Evolutionary conservation across 2,888 invertebrate genomes (phyloP).

Genomic region (Latrodectus hesperus): DNA sequence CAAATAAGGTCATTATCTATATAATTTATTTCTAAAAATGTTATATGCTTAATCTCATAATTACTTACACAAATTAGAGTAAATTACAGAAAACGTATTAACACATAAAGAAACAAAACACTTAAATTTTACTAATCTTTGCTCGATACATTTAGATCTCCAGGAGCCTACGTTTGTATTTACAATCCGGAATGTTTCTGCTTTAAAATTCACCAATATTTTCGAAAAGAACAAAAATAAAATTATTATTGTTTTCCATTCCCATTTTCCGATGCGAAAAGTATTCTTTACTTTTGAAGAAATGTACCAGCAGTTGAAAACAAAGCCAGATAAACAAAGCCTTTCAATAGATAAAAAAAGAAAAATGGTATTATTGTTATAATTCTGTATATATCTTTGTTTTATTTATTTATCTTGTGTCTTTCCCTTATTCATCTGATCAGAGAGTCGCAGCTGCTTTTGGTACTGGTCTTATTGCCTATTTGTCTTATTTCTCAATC

Average conservation of each 20-base stretch:
- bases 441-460: conserved; percentile 59
- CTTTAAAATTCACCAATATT: no score
- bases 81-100: no score
- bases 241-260: neutral
- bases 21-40: no score
- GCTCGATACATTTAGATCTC: no score
- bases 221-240: neutral
- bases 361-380: conserved; percentile 50
- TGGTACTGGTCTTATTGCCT: conserved; percentile 52
- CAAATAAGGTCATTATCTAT: no score
- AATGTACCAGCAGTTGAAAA: neutral
- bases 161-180: no score
- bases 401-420: neutral
- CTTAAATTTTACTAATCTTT: no score
- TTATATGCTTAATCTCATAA: no score
- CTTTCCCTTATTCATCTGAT: neutral
- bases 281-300: conserved; percentile 24
- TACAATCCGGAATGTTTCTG: no score
- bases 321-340: conserved; percentile 46
- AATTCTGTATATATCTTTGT: conserved; percentile 41
- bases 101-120: no score
- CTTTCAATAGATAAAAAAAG: conserved; percentile 25
- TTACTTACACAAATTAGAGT: no score
- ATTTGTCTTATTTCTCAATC: conserved; percentile 62
- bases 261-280: conserved; percentile 32